These are phyloP conservation scores for Acomys russatus DNA, from an alignment of 2,797 vertebrate genomes.

Conservation along the genomic window DNA sequence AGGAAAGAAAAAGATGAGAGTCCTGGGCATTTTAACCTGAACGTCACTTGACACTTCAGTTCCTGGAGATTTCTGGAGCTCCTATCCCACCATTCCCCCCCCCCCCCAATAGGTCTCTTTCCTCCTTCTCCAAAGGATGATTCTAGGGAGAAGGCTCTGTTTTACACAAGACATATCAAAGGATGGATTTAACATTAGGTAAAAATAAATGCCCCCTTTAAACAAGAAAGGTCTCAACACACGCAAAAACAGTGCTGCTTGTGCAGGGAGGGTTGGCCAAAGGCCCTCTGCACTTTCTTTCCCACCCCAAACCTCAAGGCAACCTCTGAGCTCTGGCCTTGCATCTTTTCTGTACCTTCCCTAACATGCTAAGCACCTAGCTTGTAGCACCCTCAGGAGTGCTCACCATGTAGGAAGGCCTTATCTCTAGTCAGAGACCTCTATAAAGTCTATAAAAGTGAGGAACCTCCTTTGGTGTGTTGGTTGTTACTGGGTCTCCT, in stretches of 20 bases:
- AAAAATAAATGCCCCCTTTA: constrained; percentile 31
- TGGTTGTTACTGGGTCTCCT: background rate
- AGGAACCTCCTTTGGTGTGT: background rate
- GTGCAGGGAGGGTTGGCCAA: background rate
- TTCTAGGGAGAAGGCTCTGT: background rate
- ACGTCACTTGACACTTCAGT: background rate
- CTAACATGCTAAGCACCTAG: background rate
- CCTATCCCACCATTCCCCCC: too few relatives aligned
- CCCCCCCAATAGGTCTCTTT: background rate
- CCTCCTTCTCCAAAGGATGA: background rate
- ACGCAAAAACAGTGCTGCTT: background rate
- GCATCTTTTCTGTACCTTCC: background rate
- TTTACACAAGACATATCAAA: constrained; percentile 47
- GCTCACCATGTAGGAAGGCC: too few relatives aligned
- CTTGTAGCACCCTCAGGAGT: background rate
- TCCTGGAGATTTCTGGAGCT: accelerated
- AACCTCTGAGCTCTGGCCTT: background rate
- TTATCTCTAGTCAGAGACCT: background rate
- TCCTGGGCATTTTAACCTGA: accelerated
- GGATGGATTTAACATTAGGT: constrained; percentile 32
- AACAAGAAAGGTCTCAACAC: background rate
- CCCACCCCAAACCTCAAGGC: background rate
- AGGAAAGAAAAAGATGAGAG: accelerated
- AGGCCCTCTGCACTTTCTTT: background rate
- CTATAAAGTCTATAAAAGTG: background rate